These are phyloP conservation scores for Cygnus olor DNA, from an alignment of 2,797 vertebrate species.

Conservation along the genomic window DNA sequence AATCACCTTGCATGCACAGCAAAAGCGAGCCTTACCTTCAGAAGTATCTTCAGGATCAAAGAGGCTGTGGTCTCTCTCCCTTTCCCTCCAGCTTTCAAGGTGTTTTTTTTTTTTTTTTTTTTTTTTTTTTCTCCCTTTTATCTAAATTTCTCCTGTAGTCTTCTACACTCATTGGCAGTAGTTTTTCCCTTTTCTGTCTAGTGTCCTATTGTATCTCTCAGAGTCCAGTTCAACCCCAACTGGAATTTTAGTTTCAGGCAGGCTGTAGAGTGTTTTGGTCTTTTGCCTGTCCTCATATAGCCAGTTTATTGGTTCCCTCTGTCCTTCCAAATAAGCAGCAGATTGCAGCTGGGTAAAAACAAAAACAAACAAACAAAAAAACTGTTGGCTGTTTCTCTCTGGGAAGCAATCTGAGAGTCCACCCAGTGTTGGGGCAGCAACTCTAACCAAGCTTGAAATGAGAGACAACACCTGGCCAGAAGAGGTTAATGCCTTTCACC, in stretches of 20 bases:
- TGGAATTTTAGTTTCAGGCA: conserved; percentile 17
- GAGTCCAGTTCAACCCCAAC: background rate
- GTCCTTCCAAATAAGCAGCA: background rate
- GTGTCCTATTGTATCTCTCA: background rate
- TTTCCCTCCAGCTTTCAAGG: background rate
- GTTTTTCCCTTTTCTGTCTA: background rate
- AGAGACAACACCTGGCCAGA: background rate
- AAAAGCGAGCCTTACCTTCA: background rate
- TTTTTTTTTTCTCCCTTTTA: accelerated
- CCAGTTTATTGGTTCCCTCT: conserved; percentile 14
- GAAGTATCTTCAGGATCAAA: background rate
- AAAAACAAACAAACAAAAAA: background rate
- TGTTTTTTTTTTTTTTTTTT: accelerated
- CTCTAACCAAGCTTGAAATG: background rate
- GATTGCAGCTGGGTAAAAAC: background rate
- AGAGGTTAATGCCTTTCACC: background rate
- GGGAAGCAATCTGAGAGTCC: background rate
- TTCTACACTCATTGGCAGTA: background rate
- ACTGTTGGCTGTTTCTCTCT: background rate
- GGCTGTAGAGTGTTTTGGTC: background rate
- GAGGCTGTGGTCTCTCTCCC: background rate
- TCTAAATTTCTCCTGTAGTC: background rate
- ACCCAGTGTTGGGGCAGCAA: background rate
- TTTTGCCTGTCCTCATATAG: background rate
- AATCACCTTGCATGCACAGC: background rate